These are phyloP conservation scores for Papilio polyxenes DNA, from an alignment of 1,140 invertebrate species.

Conservation along the genomic window DNA sequence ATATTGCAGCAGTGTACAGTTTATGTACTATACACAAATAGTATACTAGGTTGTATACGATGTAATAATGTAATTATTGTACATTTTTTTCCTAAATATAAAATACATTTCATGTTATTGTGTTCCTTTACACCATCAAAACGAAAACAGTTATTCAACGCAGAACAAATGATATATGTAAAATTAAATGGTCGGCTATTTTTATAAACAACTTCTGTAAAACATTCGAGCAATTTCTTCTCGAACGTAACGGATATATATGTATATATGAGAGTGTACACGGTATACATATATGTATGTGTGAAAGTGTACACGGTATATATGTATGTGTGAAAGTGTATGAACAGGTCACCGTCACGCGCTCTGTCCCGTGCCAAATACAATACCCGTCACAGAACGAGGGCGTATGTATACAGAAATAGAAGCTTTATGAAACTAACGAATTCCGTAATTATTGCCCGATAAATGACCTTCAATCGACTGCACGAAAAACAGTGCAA, in stretches of 20 bases:
- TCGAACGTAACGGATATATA: background rate
- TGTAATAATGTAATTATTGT: no score
- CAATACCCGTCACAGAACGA: slow-evolving; percentile 51
- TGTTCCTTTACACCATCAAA: no score
- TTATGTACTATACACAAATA: no score
- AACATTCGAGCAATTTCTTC: slow-evolving; percentile 4
- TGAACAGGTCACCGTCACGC: slow-evolving; percentile 52
- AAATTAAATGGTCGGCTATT: background rate
- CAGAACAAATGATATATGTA: background rate
- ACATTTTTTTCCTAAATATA: no score
- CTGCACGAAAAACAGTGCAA: background rate
- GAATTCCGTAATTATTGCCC: slow-evolving; percentile 17
- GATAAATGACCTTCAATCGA: slow-evolving; percentile 22
- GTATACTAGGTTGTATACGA: no score
- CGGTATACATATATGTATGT: no score
- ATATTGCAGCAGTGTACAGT: no score
- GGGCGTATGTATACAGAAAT: slow-evolving; percentile 47
- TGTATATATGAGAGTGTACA: no score
- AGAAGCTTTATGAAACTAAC: slow-evolving; percentile 40
- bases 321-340: slow-evolving; percentile 42
- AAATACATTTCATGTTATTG: no score
- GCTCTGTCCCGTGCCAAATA: slow-evolving; percentile 54
- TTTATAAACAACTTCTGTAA: background rate
- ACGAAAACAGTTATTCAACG: background rate
- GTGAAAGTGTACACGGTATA: slow-evolving; percentile 26